Evolutionary conservation across 2,113 vertebrate species (phyloP), one percentile per base, ranked within the genome.

Genomic region (Maccullochella peelii): DNA sequence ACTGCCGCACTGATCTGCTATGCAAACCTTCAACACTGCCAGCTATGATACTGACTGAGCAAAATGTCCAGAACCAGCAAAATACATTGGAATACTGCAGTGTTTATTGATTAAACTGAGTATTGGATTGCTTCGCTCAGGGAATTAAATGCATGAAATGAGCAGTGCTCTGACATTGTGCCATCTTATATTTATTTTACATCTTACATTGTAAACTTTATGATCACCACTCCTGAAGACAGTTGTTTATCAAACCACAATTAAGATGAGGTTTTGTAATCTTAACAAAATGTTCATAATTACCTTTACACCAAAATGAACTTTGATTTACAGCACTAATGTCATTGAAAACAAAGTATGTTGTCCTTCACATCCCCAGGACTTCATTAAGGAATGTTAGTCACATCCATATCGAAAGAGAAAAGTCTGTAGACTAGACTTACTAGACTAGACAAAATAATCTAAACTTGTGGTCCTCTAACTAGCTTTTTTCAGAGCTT

Each of bases 1-100:
- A 71, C 38, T 49, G 77, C 70, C 11, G 2, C 23, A 33, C 33
- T 79, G 50, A 68, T 86, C 36, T 57, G 76, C 54, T 44, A 70
- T 66, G 78, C 57, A 86, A 85, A 83, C 36, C 23, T 55, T 33
- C 4, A 33, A 54, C 42, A 69, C 36, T 65, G 47, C 27, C 73
- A 81, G 23, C 55, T 72, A 27, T 73, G 20, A 84, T 42, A 54
- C 15, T 50, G 69, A 71, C 63, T 66, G 38, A 75, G 70, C 23
- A 71, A 80, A 80, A 81, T 57, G 21, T 54, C 33, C 52, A 57
- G 58, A 73, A 10, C 20, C 20, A 40, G 5, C 1, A 55, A 36
- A 33, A 38, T 20, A n/a, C 36, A 40, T 3, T 62, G 20, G 40
- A 70, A 66, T 27, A 50, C 68, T 72, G 44, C 58, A 74, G 54